Evolutionary conservation across 1,140 invertebrate genomes (phyloP), one percentile per base, ranked within the genome.

Genomic region (Grapholita molesta): DNA sequence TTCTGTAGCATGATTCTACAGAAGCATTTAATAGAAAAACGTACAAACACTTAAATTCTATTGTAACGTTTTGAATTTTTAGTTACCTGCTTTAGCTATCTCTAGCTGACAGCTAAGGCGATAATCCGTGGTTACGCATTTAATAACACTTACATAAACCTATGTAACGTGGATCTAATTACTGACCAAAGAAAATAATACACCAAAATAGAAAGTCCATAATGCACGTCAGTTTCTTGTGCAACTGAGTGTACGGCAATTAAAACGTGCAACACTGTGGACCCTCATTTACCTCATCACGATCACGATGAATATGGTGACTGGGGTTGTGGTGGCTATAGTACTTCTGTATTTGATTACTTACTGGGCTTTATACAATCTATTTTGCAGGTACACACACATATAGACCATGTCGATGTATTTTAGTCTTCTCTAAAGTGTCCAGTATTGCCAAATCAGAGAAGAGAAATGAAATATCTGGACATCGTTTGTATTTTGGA

Each of bases 141-240:
- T 61, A 61, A 32, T 28, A 32, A 30, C 55, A 28, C 55, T 61
- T 61, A 61, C 25, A 28, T 28, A 61, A 61, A 15, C 55, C 24
- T 12, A 61, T 61, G 55, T 61, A 61, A 61, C 55, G 24, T 15
- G 25, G 55, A 12, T 28, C 55, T 61, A 61, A 61, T 61, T 61
- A 61, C 24, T 28, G n/a, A 15, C 24, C 28, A 61, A 30, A 61
- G 55, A 61, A 61, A 61, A 61, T 61, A 61, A 61, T 21, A 61
- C 24, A 61, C 55, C 55, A 61, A 61, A 61, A 61, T 61, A 61
- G 55, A 61, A 61, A 61, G 55, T 61, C n/a, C 55, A 61, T 30
- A 28, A 61, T 61, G n/a, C 55, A 61, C 24, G 55, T 12, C n/a
- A 8, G 55, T 61, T 61, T 61, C 55, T 28, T 61, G 55, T 61